Base-by-base conservation (phyloP, 2,888 invertebrate species). In the Abrostola tripartita region DNA sequence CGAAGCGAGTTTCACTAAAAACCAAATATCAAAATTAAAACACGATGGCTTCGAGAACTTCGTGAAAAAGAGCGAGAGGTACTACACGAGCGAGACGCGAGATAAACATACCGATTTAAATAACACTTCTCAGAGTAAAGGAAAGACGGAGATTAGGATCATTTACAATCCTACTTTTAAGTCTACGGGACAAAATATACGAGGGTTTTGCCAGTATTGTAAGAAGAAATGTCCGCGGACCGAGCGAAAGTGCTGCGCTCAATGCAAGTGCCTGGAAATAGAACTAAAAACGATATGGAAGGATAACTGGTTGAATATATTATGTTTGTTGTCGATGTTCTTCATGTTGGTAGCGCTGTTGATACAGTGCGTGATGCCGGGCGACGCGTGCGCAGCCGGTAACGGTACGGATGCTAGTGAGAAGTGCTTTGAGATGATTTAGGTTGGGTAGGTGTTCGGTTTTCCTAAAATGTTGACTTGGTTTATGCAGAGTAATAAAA, bases 81-180 rank as follows among this genome's bases (percentile, higher is more conserved):
- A 92, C 63, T 95, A 92, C 63, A 92, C 92, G 0, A 90, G 83
- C 7, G 93, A 92, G 62, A 78, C 81, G 0, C 82, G 86, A 0
- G 93, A 93, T 50, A 83, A 88, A 9, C 83, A 88, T 0, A 93
- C 91, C 0, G 89, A 86, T 0, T 86, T 92, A n/a, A 65, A 89
- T 1, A 88, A 91, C 57, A 87, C 78, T 0, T 78, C 81, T 24
- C 73, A 82, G 0, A 57, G 79, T 2, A 88, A 88, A 66, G 86
- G 84, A 0, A 89, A 91, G 65, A 95, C 95, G 0, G 93, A 95
- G 69, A 88, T 95, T 0, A 83, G 93, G 5, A 95, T 95, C 12
- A 88, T 94, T 14, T 95, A 95, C 58, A 95, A 95, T 66, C 95
- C 95, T 0, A 93, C 94, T 0, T 95, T 95, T 63, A 87, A 87